Evolutionary conservation across 37 sponge, comb jelly and placozoan species (phyloP), one percentile per base, ranked within the genome.

Genomic region (Spongilla lacustris): DNA sequence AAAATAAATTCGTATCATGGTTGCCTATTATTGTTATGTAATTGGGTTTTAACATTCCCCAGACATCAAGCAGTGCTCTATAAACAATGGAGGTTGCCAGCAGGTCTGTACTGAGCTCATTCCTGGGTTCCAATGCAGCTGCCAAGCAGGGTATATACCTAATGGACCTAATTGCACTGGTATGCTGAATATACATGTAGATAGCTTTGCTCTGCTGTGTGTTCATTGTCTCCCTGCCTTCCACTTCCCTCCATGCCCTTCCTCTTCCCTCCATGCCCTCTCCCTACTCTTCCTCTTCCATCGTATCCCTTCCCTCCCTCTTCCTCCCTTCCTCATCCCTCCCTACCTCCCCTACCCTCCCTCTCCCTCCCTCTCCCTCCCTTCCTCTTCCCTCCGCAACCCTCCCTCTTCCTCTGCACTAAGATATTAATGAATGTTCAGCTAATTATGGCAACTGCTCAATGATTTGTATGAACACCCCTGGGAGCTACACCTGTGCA

Each of bases 31-130:
- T n/a, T n/a, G n/a, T n/a, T n/a, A n/a, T n/a, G n/a, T n/a, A n/a
- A n/a, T n/a, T n/a, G n/a, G n/a, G n/a, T 8, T 8, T 46, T 8
- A 46, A 46, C 46, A 46, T 46, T 46, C 19, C 41, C 19, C 79
- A 89, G 89, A 89, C 78, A 83, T 69, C 11, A 77, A 89, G 36
- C 79, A 89, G 76, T 89, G 89, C 76, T 17, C 46, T 25, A 66
- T 17, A 12, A 76, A 72, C 34, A 89, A 83, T 79, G 84, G 84
- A 73, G 84, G 89, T 23, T 89, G 89, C 82, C 66, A 77, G 33
- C 80, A 89, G 4, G 58, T 30, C 37, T 89, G 85, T 73, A 69
- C 76, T 25, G 71, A 89, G 66, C 37, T 36, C 3, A 48, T 89
- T 2, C 74, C 75, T 36, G 74, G 71, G 12, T 89, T 80, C 36